Base-by-base conservation (phyloP, 1,140 invertebrate genomes). In the Drosophila mayri region DNA sequence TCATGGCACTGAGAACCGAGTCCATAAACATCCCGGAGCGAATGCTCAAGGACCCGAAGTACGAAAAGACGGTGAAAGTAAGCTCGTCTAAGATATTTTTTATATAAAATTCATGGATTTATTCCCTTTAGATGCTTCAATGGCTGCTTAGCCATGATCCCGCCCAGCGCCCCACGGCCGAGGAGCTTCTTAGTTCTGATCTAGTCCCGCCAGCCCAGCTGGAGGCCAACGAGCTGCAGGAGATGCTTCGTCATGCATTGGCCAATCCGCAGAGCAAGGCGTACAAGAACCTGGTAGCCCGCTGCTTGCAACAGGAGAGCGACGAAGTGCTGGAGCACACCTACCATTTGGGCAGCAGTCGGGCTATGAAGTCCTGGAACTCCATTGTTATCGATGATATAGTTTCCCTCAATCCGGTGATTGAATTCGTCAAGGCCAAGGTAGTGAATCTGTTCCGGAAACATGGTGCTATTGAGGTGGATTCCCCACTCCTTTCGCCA, bases 91-190 rank as follows among this genome's bases (percentile, higher is more conserved):
- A 3, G 10, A 18, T 44, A 11, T 3, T 9, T 43, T n/a, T 1
- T 18, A 11, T 16, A 7, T 8, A 66, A 40, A 47, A 8, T 30
- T 10, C 11, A 14, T 11, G 6, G 35, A 12, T 59, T 25, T 6
- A 52, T 1, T 4, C 0, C 4, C 38, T 64, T 4, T 6, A 92
- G 90, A 87, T 93, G 55, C 65, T 93, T 0, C 87, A 95, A 58
- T 98, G 96, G 96, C 93, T 99, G 38, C 92, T 99, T 30, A 95
- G 96, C 91, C 97, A 99, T 85, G 97, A 99, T 93, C 95, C 97
- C 1, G 94, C 94, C 57, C 93, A 95, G 76, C 93, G 98, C 22
- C 98, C 98, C 0, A 96, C 97, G 1, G 96, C 97, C 11, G 93
- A 95, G 65, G 97, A 99, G 92, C 93, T 99, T 14, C 93, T 99